Evolutionary conservation across 2,113 vertebrate genomes (phyloP), one percentile per base, ranked within the genome.

Genomic region (Pholis gunnellus): DNA sequence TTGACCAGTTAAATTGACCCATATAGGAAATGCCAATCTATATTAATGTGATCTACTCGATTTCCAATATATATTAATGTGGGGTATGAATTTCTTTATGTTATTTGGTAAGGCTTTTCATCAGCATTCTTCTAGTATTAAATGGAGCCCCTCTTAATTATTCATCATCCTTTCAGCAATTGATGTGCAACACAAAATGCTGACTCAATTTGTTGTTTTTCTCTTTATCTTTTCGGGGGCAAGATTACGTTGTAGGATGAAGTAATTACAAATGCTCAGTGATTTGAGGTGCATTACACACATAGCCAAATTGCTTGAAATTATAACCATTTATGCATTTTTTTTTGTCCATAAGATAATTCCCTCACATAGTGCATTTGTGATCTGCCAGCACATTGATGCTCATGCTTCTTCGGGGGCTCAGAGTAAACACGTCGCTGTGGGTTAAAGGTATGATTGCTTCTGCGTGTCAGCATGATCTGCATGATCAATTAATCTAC

Each of bases 1-100:
- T 83, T 89, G 85, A 92, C 63, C 74, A 60, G 78, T 86, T 91
- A 82, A 92, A 91, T 75, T 90, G 87, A 92, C 88, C 90, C 66
- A 87, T 89, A 87, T 84, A 75, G 70, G 92, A 85, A 75, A 90
- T 91, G 84, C 44, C 90, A 79, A 94, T 93, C 77, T 95, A 95
- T 94, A 95, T 93, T 94, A 95, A 95, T 94, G 81, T 81, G 82
- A 92, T 87, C 54, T 85, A 68, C 79, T 88, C 85, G 40, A 83
- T 84, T 91, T 92, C 75, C 89, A 92, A 92, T 93, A 92, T 94
- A 94, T 94, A 95, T 94, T 94, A 93, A 94, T 94, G 81, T 31
- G 66, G 83, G 57, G 63, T 91, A 84, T 93, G 86, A 79, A 91
- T 91, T 86, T 90, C 75, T 84, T 82, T 81, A 82, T 29, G 63